phyloP scores from a whole-genome alignment of 2,888 invertebrate species.

The Cryptophagus acutangulus region DNA sequence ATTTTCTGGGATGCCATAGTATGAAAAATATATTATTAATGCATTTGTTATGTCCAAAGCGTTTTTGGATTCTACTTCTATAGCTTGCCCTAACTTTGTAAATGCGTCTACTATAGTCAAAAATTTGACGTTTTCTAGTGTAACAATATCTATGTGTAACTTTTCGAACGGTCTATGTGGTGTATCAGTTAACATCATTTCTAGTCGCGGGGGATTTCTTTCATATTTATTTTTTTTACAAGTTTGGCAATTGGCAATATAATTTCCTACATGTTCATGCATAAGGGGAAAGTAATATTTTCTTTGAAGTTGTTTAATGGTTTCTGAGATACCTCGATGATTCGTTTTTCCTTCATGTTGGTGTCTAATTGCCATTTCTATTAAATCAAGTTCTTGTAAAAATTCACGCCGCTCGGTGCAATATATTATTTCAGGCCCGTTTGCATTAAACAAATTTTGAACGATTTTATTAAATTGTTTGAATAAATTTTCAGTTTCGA shows the following conservation, averaged over 20 bases:
- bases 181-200: neutral
- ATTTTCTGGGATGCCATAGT: slow-evolving; percentile 1
- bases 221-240: slow-evolving; percentile 6
- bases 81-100: slow-evolving; percentile 5
- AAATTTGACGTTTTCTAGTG: neutral
- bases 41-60: slow-evolving; percentile 2
- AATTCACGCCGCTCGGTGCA: too few relatives aligned
- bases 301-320: neutral
- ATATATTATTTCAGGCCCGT: too few relatives aligned
- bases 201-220: neutral
- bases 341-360: slow-evolving; percentile 2
- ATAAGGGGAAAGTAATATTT: slow-evolving; percentile 4
- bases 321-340: slow-evolving; percentile 3
- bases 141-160: slow-evolving; percentile 7
- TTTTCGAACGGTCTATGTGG: neutral
- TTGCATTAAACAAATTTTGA: too few relatives aligned
- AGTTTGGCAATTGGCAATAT: slow-evolving; percentile 1
- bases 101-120: slow-evolving; percentile 5
- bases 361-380: neutral
- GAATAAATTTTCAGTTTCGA: too few relatives aligned
- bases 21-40: neutral
- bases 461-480: too few relatives aligned
- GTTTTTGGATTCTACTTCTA: neutral
- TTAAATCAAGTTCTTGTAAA: too few relatives aligned
- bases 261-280: slow-evolving; percentile 1